Conservation (phyloP, 2,888 invertebrate species). For the Xylota sylvarum region DNA sequence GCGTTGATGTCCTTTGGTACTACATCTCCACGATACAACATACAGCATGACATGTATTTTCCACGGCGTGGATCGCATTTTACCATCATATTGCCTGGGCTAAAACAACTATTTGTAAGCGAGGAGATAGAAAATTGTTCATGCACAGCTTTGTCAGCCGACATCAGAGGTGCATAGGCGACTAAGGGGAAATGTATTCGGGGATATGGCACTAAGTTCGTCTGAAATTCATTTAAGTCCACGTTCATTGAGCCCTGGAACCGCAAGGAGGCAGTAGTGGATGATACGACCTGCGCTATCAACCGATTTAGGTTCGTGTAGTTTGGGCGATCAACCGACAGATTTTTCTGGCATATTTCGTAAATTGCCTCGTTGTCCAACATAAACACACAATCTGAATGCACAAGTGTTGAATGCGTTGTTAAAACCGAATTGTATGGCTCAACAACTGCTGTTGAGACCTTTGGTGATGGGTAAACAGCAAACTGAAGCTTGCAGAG, state of each 20-base stretch:
- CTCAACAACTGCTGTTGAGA: conserved; percentile 97
- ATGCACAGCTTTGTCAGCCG: conserved; percentile 81
- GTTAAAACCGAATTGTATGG: conserved; percentile 97
- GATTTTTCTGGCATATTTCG: conserved; percentile 94
- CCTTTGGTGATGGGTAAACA: conserved; percentile 96
- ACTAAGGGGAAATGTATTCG: conserved; percentile 89
- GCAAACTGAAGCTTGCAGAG: conserved; percentile 95
- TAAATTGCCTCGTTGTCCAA: conserved; percentile 98
- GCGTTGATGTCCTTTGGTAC: conserved; percentile 95
- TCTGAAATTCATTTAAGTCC: conserved; percentile 95
- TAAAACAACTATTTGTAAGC: conserved; percentile 95
- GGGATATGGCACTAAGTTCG: conserved; percentile 96
- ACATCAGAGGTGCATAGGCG: conserved; percentile 83
- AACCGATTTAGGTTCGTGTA: conserved; percentile 90
- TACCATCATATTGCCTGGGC: conserved; percentile 95
- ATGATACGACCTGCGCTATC: conserved; percentile 92
- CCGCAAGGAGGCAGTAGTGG: conserved; percentile 94
- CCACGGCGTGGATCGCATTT: conserved; percentile 93
- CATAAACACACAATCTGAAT: conserved; percentile 97
- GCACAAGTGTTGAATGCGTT: conserved; percentile 94
- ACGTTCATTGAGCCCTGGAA: conserved; percentile 96
- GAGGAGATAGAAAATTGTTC: conserved; percentile 86
- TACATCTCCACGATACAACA: conserved; percentile 95
- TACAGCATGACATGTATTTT: conserved; percentile 96
- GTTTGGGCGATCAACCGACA: conserved; percentile 91